Percentiles rank a stretch among this genome's conserved stretches.
These are phyloP conservation scores for Rallus crepitans DNA, from an alignment of 2,797 vertebrate genomes.

Conservation along the genomic window DNA sequence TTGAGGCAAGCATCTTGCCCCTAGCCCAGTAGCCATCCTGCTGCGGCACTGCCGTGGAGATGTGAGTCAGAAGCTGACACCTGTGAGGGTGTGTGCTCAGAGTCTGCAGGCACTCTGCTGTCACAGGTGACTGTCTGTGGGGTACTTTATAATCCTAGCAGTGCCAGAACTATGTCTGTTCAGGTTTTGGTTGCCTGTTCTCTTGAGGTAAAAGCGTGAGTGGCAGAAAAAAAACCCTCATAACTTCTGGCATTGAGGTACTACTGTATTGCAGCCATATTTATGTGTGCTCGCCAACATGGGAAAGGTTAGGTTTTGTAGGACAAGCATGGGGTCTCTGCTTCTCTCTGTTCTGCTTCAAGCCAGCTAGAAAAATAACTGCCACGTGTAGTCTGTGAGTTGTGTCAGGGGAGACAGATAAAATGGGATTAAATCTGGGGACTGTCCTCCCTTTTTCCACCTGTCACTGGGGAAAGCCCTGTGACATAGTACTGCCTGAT, in stretches of 20 bases:
- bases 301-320: neutral
- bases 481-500: neutral
- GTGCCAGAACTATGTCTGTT: neutral
- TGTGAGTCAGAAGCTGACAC: neutral
- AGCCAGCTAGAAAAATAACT: neutral
- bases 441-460: neutral
- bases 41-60: neutral
- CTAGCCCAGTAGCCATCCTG: neutral
- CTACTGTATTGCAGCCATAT: neutral
- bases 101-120: neutral
- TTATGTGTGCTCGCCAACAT: neutral
- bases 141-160: neutral
- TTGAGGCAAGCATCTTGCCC: neutral
- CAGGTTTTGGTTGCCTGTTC: neutral
- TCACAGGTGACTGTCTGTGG: neutral
- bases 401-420: fast-evolving
- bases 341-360: neutral
- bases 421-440: neutral
- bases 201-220: neutral
- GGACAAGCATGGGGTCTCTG: neutral
- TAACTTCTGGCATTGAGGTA: neutral
- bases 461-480: neutral
- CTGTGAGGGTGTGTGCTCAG: neutral
- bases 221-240: neutral
- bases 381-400: neutral